These are phyloP conservation scores for Phoronis australis DNA, from an alignment of 2,888 invertebrate genomes.

Conservation along the genomic window DNA sequence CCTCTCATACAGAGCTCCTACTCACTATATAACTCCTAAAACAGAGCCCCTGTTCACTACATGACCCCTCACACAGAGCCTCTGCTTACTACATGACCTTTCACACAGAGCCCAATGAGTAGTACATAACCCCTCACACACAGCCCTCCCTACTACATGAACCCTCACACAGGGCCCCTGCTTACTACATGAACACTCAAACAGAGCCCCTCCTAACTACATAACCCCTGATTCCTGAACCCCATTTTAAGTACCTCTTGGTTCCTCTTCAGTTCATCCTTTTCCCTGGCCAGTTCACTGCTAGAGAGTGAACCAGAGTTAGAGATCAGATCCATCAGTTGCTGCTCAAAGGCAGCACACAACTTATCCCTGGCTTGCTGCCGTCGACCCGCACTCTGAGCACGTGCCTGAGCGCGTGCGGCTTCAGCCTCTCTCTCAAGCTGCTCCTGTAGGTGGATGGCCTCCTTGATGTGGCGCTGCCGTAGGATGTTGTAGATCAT, in stretches of 20 bases:
- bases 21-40: too few species aligned
- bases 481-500: constrained; percentile 42
- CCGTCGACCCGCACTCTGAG: constrained; percentile 28
- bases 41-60: too few species aligned
- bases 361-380: constrained; percentile 34
- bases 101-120: too few species aligned
- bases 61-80: too few species aligned
- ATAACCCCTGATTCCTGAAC: too few species aligned
- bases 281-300: constrained; percentile 31
- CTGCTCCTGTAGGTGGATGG: constrained; percentile 46
- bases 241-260: constrained; percentile 28
- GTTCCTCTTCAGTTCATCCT: constrained; percentile 31
- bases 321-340: constrained; percentile 39
- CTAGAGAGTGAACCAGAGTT: constrained; percentile 33
- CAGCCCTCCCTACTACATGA: too few species aligned
- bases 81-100: too few species aligned
- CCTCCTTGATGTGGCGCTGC: constrained; percentile 47
- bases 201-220: too few species aligned
- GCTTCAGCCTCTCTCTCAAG: constrained; percentile 34
- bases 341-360: constrained; percentile 39
- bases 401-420: constrained; percentile 27
- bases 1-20: too few species aligned
- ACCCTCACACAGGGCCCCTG: too few species aligned
- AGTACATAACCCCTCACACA: too few species aligned
- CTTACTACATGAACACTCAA: too few species aligned